These are phyloP conservation scores for Trissonchulus sp. DNA, from an alignment of 2,888 invertebrate genomes.

Conservation along the genomic window DNA sequence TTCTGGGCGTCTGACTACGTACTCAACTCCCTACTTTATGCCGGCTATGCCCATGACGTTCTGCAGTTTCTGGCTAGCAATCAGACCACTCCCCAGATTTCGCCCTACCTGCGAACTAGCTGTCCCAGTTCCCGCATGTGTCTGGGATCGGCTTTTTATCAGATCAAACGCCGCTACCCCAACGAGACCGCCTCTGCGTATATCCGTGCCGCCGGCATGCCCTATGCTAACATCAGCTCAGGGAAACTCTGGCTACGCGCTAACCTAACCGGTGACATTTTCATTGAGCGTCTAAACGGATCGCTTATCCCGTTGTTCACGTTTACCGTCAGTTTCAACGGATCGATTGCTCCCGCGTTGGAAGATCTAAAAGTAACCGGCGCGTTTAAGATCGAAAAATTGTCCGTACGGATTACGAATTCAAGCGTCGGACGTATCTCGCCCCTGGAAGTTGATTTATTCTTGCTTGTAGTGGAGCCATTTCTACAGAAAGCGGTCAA, in stretches of 20 bases:
- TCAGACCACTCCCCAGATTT: neutral
- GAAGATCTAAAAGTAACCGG: neutral
- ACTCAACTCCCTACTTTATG: neutral
- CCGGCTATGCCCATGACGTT: neutral
- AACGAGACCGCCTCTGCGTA: neutral
- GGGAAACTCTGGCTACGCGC: neutral
- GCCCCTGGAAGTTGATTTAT: conserved; percentile 2
- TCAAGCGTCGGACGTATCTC: conserved; percentile 6
- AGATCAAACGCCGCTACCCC: neutral
- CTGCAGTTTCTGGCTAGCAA: neutral
- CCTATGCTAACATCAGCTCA: neutral
- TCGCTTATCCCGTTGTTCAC: neutral
- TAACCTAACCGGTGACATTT: neutral
- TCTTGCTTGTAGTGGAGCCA: neutral
- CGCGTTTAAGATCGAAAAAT: neutral
- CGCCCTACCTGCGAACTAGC: conserved; percentile 1
- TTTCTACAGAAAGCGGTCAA: neutral
- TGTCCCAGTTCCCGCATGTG: conserved; percentile 1
- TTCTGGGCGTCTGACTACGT: neutral
- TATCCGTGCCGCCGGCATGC: neutral
- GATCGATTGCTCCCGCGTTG: neutral
- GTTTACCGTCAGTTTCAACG: neutral
- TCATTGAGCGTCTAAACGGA: neutral
- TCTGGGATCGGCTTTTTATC: neutral
- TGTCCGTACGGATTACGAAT: neutral